These are phyloP conservation scores for Euura lappo DNA, from an alignment of 1,140 invertebrate species.

Conservation along the genomic window DNA sequence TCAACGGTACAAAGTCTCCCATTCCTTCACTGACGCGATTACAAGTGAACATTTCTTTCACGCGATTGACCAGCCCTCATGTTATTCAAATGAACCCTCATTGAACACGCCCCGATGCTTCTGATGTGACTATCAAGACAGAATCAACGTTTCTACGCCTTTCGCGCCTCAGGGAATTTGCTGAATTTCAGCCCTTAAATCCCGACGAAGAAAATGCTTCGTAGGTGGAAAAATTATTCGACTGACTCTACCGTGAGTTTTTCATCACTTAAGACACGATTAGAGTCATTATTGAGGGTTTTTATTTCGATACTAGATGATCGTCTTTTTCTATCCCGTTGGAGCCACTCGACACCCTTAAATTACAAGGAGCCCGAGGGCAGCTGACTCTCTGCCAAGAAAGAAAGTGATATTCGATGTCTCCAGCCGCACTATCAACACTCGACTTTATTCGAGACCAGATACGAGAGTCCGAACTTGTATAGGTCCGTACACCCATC, in stretches of 20 bases:
- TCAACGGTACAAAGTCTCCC: neutral
- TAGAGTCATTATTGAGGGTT: too few relatives aligned
- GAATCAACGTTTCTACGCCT: neutral
- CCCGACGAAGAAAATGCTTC: neutral
- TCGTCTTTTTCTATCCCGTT: neutral
- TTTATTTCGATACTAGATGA: too few relatives aligned
- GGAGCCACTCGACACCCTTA: neutral
- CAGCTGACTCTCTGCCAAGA: neutral
- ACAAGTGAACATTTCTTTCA: neutral
- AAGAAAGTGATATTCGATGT: neutral
- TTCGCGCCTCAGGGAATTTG: too few relatives aligned
- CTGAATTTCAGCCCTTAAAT: too few relatives aligned
- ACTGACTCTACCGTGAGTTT: neutral
- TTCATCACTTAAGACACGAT: neutral
- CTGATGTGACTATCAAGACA: neutral
- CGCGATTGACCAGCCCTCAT: slow-evolving; percentile 9
- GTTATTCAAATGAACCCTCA: neutral
- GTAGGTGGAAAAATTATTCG: neutral
- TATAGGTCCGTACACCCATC: neutral
- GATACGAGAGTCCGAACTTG: neutral
- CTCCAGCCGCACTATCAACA: neutral
- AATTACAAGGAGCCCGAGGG: neutral
- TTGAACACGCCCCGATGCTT: neutral
- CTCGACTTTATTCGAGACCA: neutral
- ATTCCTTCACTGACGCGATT: neutral